phyloP scores from a whole-genome alignment of 1,140 invertebrate genomes.

The Papilio xuthus region DNA sequence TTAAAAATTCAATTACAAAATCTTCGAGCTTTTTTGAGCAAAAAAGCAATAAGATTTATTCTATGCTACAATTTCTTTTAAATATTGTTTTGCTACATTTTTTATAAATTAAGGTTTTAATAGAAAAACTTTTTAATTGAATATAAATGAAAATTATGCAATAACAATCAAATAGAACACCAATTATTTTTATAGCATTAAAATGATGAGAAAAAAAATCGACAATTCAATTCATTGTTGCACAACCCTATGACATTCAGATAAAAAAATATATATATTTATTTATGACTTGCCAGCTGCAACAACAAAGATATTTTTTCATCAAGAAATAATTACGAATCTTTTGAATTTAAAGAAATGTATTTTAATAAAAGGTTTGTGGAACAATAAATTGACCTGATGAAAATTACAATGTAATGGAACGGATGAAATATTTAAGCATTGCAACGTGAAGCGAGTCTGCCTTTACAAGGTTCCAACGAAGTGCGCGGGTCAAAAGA shows the following conservation, averaged over 20 bases:
- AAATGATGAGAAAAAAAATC: not conserved
- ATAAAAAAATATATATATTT: not conserved
- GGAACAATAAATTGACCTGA: not conserved
- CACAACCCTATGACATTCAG: not conserved
- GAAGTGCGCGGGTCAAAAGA: constrained; percentile 53
- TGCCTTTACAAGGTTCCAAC: constrained; percentile 37
- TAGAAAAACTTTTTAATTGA: constrained; percentile 26
- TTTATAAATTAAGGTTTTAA: constrained; percentile 16
- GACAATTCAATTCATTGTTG: constrained; percentile 4
- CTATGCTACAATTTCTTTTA: not conserved
- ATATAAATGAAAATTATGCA: not conserved
- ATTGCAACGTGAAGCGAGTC: constrained; percentile 47
- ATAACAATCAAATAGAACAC: not conserved
- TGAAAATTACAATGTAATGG: constrained; percentile 52
- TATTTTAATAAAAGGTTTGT: not conserved
- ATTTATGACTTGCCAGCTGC: not conserved
- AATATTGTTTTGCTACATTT: not conserved
- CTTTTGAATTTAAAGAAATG: not conserved
- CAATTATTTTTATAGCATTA: not conserved
- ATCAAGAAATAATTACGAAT: not conserved
- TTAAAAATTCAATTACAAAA: constrained; percentile 24
- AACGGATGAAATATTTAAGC: constrained; percentile 71
- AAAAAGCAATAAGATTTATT: constrained; percentile 35
- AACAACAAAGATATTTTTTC: not conserved
- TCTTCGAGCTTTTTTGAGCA: constrained; percentile 34